Percentiles rank a stretch among this genome's conserved stretches.
phyloP scores from a whole-genome alignment of 2,113 vertebrate species.

The Ornithorhynchus anatinus region DNA sequence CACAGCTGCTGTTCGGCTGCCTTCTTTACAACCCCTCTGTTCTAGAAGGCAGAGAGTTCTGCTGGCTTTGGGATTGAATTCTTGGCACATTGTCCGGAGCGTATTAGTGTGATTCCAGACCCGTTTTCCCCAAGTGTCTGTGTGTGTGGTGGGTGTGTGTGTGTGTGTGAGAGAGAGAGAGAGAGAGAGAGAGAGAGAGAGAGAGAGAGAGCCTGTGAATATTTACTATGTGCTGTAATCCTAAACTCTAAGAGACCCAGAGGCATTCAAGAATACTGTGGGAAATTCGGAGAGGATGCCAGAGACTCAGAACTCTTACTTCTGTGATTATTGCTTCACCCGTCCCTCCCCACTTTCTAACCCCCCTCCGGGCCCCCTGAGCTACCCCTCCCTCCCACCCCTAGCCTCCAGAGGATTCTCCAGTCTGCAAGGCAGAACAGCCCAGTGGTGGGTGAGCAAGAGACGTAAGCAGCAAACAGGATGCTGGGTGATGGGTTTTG shows the following conservation, averaged over 20 bases:
- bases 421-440: slow-evolving; percentile 23
- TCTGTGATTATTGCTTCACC: slow-evolving; percentile 6
- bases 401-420: slow-evolving; percentile 15
- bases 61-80: not conserved
- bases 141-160: no score
- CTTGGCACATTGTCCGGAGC: not conserved
- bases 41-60: no score
- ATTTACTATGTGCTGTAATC: slow-evolving; percentile 19
- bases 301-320: slow-evolving; percentile 26
- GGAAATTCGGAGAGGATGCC: slow-evolving; percentile 27
- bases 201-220: no score
- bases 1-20: not conserved
- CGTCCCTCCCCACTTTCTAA: slow-evolving; percentile 30
- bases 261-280: slow-evolving; percentile 32
- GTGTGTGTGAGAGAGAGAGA: no score
- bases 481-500: not conserved
- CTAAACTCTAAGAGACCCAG: slow-evolving; percentile 22
- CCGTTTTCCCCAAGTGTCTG: no score
- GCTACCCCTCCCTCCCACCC: slow-evolving; percentile 13
- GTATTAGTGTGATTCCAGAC: not conserved
- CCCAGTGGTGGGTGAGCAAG: not conserved
- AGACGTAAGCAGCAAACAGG: not conserved
- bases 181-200: no score
- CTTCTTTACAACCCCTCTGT: no score
- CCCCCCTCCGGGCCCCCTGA: slow-evolving; percentile 22